Conservation (phyloP, 2,113 vertebrate species). For the Scytalopus superciliaris region DNA sequence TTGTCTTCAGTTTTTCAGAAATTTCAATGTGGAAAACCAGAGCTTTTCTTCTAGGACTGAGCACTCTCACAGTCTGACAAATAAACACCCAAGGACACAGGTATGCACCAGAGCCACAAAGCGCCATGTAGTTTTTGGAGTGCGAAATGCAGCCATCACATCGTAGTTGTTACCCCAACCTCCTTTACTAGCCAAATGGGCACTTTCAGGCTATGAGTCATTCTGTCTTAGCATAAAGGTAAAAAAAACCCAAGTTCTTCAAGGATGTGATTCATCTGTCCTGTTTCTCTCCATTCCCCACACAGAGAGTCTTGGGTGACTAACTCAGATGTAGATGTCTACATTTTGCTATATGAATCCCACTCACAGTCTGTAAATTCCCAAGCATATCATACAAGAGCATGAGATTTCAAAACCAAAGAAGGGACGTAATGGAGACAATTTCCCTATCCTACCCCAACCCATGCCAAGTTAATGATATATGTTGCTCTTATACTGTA, state of each 20-base stretch:
- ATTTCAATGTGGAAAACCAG: not conserved
- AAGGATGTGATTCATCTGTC: conserved; percentile 59
- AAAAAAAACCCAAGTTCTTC: conserved; percentile 25
- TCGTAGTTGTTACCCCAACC: not conserved
- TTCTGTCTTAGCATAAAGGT: not conserved
- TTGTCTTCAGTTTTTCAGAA: not conserved
- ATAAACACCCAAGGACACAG: fast-evolving
- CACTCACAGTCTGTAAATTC: conserved; percentile 63
- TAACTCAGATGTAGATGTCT: conserved; percentile 55
- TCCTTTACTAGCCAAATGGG: not conserved
- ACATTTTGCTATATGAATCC: conserved; percentile 47
- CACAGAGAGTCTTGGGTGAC: conserved; percentile 46
- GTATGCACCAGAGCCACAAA: not conserved
- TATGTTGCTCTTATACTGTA: not conserved
- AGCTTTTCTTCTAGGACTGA: not conserved
- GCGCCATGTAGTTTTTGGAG: fast-evolving
- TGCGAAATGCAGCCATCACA: not conserved
- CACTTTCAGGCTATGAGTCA: conserved; percentile 10
- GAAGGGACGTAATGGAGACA: not conserved
- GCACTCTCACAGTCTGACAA: fast-evolving
- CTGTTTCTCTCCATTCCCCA: conserved; percentile 51
- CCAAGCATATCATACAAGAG: not conserved
- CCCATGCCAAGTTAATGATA: not conserved
- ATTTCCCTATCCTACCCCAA: not conserved
- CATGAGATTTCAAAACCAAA: conserved; percentile 22